These are phyloP conservation scores for Drosophila neonasuta DNA, from an alignment of 2,888 invertebrate species.

Conservation along the genomic window DNA sequence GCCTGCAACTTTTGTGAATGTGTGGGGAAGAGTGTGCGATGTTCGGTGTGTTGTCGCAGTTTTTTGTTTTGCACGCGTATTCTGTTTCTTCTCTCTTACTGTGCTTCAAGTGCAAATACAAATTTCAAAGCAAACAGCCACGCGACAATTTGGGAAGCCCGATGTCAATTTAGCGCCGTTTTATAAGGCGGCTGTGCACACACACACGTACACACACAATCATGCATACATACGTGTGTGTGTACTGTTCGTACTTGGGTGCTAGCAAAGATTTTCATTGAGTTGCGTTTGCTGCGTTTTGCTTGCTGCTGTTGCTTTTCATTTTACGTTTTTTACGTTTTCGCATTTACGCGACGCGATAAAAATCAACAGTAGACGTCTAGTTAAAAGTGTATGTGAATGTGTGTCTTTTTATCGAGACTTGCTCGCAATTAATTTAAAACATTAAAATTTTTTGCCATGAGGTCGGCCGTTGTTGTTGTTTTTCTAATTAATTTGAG, in stretches of 20 bases:
- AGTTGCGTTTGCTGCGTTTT: constrained; percentile 33
- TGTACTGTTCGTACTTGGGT: constrained; percentile 44
- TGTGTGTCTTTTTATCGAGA: constrained; percentile 47
- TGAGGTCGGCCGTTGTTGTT: constrained; percentile 45
- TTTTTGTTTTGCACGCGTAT: neutral
- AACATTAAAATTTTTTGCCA: constrained; percentile 65
- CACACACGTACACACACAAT: constrained; percentile 9
- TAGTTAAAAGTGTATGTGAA: neutral
- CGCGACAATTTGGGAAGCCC: constrained; percentile 61
- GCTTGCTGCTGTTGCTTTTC: constrained; percentile 35
- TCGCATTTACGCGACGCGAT: constrained; percentile 55
- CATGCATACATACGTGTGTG: constrained; percentile 3
- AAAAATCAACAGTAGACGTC: constrained; percentile 63
- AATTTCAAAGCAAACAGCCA: constrained; percentile 58
- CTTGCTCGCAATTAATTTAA: constrained; percentile 64
- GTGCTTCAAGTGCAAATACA: constrained; percentile 57
- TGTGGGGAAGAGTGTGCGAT: constrained; percentile 5
- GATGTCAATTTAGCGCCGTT: constrained; percentile 63
- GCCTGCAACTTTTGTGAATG: neutral
- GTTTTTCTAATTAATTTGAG: constrained; percentile 45
- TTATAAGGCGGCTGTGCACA: constrained; percentile 48
- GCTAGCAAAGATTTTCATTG: constrained; percentile 61
- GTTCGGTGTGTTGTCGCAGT: neutral
- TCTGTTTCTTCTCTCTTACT: constrained; percentile 34
- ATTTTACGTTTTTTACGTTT: constrained; percentile 27